phyloP scores from a whole-genome alignment of 2,888 invertebrate species.

The Syrista parreyssii region DNA sequence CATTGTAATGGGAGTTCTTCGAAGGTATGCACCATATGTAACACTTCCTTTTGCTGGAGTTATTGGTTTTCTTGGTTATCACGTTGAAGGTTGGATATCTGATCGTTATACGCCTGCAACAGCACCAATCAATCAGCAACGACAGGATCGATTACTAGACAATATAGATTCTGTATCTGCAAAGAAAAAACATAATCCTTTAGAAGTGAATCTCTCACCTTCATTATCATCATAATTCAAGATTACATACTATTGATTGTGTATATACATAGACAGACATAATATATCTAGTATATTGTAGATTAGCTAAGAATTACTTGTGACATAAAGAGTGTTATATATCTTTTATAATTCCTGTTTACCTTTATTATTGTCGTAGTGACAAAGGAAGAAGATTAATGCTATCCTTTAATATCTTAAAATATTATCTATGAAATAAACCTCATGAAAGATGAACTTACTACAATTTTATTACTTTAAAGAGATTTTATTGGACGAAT shows the following conservation, averaged over 20 bases:
- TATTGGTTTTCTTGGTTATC: constrained; percentile 88
- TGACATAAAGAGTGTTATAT: neutral
- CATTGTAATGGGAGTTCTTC: constrained; percentile 72
- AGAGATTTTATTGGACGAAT: neutral
- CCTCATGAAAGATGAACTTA: neutral
- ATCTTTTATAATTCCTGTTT: neutral
- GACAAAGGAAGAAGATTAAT: neutral
- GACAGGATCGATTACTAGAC: constrained; percentile 54
- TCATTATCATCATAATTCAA: constrained; percentile 47
- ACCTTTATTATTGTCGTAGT: neutral
- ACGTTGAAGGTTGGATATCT: constrained; percentile 80
- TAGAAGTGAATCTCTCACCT: constrained; percentile 62
- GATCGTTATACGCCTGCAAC: constrained; percentile 78
- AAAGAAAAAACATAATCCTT: constrained; percentile 52
- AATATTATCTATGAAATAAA: neutral
- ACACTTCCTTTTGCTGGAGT: constrained; percentile 86
- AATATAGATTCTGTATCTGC: constrained; percentile 38
- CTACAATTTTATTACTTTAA: neutral
- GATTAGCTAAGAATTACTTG: neutral
- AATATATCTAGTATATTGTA: neutral
- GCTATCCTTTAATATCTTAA: neutral
- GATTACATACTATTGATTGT: constrained; percentile 4
- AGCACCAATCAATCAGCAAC: constrained; percentile 54
- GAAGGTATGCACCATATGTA: constrained; percentile 82
- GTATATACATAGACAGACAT: neutral